These are phyloP conservation scores for Meghimatium bilineatum DNA, from an alignment of 2,888 invertebrate genomes.

Conservation along the genomic window DNA sequence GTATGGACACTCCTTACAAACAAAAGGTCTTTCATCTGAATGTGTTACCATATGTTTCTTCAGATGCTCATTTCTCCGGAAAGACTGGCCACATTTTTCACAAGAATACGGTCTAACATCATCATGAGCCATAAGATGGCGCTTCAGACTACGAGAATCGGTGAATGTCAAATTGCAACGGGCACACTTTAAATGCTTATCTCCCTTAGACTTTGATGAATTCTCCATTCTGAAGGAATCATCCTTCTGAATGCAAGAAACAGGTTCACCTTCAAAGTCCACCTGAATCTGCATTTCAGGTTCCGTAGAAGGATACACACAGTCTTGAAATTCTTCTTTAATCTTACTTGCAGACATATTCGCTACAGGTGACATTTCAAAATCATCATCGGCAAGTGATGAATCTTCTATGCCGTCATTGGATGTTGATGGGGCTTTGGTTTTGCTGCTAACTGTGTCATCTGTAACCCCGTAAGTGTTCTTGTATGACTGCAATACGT, in stretches of 20 bases:
- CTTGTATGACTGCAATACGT: slow-evolving; percentile 33
- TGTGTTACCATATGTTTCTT: slow-evolving; percentile 50
- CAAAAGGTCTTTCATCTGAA: slow-evolving; percentile 44
- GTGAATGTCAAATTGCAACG: slow-evolving; percentile 32
- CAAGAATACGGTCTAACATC: slow-evolving; percentile 41
- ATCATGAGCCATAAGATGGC: slow-evolving; percentile 43
- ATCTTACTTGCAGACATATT: neutral
- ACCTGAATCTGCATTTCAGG: slow-evolving; percentile 42
- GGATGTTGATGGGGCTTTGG: neutral
- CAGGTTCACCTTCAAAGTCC: slow-evolving; percentile 36
- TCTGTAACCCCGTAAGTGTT: neutral
- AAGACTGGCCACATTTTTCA: slow-evolving; percentile 32
- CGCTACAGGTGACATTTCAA: neutral
- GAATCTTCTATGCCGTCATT: slow-evolving; percentile 26
- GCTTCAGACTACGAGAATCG: slow-evolving; percentile 43
- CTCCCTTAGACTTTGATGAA: slow-evolving; percentile 10
- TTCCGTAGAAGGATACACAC: neutral
- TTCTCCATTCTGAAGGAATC: neutral
- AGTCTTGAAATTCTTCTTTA: slow-evolving; percentile 37
- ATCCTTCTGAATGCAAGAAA: slow-evolving; percentile 26
- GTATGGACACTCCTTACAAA: slow-evolving; percentile 38
- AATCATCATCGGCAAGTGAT: slow-evolving; percentile 16
- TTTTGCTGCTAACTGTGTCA: neutral
- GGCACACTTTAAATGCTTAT: slow-evolving; percentile 31
- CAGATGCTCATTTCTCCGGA: slow-evolving; percentile 45